Conservation (phyloP, 2,797 vertebrate genomes). For the Knipowitschia caucasica region DNA sequence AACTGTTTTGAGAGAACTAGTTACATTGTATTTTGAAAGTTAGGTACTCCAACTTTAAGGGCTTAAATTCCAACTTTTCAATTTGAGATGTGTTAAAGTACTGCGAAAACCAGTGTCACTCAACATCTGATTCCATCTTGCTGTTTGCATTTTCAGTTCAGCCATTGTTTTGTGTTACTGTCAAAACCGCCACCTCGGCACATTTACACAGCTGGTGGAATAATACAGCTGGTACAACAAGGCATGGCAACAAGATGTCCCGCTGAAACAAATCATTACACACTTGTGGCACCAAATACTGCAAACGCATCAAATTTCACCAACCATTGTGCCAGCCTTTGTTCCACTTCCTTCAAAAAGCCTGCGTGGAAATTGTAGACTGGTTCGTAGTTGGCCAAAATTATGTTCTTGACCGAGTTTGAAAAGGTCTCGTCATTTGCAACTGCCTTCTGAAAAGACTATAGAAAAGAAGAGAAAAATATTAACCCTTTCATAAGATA, state of each 20-base stretch:
- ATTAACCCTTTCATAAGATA: not conserved
- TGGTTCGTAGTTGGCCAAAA: constrained; percentile 86
- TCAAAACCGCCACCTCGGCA: constrained; percentile 2
- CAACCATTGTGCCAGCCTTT: constrained; percentile 89
- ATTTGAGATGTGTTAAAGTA: too few species aligned
- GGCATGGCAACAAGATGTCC: not conserved
- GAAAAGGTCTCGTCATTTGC: constrained; percentile 86
- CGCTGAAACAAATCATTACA: not conserved
- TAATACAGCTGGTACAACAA: constrained; percentile 1
- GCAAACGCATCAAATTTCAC: constrained; percentile 20
- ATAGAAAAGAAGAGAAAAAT: constrained; percentile 3
- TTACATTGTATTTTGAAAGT: too few species aligned
- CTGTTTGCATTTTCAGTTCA: not conserved
- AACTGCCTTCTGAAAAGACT: constrained; percentile 84
- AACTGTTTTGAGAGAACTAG: too few species aligned
- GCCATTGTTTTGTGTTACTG: not conserved
- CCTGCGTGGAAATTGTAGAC: constrained; percentile 87
- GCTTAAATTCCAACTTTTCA: too few species aligned
- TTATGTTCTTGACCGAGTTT: constrained; percentile 77
- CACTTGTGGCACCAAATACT: not conserved
- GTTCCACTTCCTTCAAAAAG: constrained; percentile 92
- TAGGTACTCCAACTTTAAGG: too few species aligned
- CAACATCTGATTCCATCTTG: not conserved
- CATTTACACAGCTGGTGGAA: constrained; percentile 6
- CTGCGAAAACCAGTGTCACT: too few species aligned